These are phyloP conservation scores for Paraplagusia blochii DNA, from an alignment of 2,113 vertebrate genomes.

Conservation along the genomic window DNA sequence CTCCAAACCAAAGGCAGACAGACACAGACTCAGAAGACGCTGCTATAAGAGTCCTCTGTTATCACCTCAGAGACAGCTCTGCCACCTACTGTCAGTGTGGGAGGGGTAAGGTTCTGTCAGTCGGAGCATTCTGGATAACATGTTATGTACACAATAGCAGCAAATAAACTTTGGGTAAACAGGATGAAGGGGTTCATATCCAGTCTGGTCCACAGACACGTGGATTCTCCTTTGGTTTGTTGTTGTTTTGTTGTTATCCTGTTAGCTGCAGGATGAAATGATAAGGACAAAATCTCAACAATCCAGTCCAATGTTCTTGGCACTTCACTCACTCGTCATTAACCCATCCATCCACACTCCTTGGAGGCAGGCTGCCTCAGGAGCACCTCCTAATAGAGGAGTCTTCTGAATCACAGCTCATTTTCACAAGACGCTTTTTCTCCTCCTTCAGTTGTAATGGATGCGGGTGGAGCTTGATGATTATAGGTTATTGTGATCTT, in stretches of 20 bases:
- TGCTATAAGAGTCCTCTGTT: slow-evolving; percentile 66
- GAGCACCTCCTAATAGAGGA: too few relatives aligned
- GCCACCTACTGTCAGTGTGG: slow-evolving; percentile 49
- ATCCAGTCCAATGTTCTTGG: slow-evolving; percentile 9
- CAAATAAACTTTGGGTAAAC: slow-evolving; percentile 78
- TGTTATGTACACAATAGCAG: slow-evolving; percentile 78
- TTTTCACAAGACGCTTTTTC: too few relatives aligned
- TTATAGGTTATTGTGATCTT: too few relatives aligned
- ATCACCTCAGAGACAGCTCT: slow-evolving; percentile 61
- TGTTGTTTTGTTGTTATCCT: slow-evolving; percentile 10
- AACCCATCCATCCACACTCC: slow-evolving; percentile 36
- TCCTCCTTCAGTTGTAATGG: too few relatives aligned
- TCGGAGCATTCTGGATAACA: slow-evolving; percentile 52
- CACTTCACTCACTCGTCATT: slow-evolving; percentile 33
- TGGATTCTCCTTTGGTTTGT: slow-evolving; percentile 52
- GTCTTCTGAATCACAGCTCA: too few relatives aligned
- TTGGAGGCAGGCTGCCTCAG: too few relatives aligned
- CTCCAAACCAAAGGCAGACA: slow-evolving; percentile 30
- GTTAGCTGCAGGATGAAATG: slow-evolving; percentile 8
- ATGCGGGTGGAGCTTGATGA: too few relatives aligned
- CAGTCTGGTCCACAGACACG: too few relatives aligned
- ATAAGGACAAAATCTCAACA: slow-evolving; percentile 5
- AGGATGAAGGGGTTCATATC: slow-evolving; percentile 61
- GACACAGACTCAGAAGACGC: slow-evolving; percentile 45
- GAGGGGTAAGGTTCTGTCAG: slow-evolving; percentile 33